Evolutionary conservation across 2,113 vertebrate species (phyloP), one percentile per base, ranked within the genome.

Genomic region (Meleagris gallopavo): DNA sequence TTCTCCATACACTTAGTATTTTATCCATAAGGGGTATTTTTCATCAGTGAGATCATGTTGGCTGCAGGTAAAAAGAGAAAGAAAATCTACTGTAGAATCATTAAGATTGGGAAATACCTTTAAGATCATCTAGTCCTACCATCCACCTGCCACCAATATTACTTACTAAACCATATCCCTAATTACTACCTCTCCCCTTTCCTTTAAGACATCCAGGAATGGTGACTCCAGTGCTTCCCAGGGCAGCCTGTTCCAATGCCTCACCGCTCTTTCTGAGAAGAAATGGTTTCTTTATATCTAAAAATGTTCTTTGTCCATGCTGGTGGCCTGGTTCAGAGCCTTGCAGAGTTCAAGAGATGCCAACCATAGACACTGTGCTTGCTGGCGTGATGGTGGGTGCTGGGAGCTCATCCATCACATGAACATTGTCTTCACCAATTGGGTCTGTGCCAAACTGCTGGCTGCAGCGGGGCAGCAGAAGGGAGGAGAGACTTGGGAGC

Each of bases 351-450:
- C 27, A 34, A n/a, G 36, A 71, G 80, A 13, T 55, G 57, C 30
- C 94, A 83, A 25, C 30, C 48, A 34, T 72, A 48, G 48, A n/a
- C 38, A 18, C 2, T 78, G 76, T 16, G 1, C 41, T 66, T 77
- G 29, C 64, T 69, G 7, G 17, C 1, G 36, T 66, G 52, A 10
- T 7, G 43, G 48, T 17, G 58, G 30, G n/a, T 54, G 66, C 58
- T 32, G 71, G 40, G 62, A 82, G 32, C 65, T 1, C 1, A 6
- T 61, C 45, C 2, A 9, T 62, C 19, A 36, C 0, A 0, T 54
- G 84, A 90, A 41, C 1, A 0, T 41, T 77, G 80, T 76, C 70
- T 79, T 88, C 40, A 41, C 36, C 83, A 89, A 67, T 78, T n/a
- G 57, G 54, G 12, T 84, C 80, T 65, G 48, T 0, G 14, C 40